phyloP scores from a whole-genome alignment of 2,888 invertebrate genomes.

The Lepidochrysops patricia region DNA sequence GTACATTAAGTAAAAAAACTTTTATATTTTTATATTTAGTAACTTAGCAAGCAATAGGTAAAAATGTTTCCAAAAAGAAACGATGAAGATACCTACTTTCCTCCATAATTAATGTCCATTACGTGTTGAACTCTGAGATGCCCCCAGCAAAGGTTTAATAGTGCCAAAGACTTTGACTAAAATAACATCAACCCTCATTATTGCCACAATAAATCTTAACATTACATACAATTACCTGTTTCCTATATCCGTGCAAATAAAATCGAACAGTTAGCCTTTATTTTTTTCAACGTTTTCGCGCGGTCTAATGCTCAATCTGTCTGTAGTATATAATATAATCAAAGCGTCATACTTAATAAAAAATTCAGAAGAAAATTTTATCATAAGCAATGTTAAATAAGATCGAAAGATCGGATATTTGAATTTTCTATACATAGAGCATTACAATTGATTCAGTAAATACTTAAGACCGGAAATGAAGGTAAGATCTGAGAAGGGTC shows the following conservation, averaged over 20 bases:
- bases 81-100: too few species aligned
- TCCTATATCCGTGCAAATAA: too few species aligned
- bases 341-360: too few species aligned
- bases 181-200: neutral
- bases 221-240: too few species aligned
- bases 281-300: too few species aligned
- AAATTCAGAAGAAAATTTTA: neutral
- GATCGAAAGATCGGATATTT: neutral
- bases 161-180: neutral
- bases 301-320: too few species aligned
- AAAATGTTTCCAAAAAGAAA: too few species aligned
- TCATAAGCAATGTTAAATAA: neutral
- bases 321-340: too few species aligned
- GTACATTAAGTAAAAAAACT: too few species aligned
- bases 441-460: neutral
- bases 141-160: neutral
- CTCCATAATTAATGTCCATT: neutral
- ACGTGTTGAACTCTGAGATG: neutral
- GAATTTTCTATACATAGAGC: neutral
- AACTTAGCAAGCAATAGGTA: too few species aligned
- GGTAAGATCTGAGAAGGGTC: slow-evolving; percentile 3
- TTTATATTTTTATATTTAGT: too few species aligned
- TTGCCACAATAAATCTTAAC: neutral
- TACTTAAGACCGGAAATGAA: neutral
- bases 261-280: too few species aligned